A percentile compares a stretch with the other conserved stretches of the same genome.
Conservation (phyloP, 2,888 invertebrate genomes). For the Diploptera punctata region DNA sequence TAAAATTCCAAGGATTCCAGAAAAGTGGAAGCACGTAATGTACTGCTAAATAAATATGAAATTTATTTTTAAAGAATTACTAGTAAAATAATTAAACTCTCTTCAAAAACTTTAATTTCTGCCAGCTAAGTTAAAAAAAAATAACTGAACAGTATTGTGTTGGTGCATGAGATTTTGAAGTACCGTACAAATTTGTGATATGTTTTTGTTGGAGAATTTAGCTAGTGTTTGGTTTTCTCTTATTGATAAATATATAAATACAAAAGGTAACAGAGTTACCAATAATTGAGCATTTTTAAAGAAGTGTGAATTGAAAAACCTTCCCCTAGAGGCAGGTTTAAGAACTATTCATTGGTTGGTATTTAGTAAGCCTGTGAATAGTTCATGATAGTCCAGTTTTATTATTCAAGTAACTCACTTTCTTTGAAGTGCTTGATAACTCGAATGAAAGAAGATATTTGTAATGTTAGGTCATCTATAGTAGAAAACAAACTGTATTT, state of each 20-base stretch:
- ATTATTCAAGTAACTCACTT: background rate
- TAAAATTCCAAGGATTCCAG: background rate
- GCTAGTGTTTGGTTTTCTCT: slow-evolving; percentile 9
- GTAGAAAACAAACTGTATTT: background rate
- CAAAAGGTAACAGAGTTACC: background rate
- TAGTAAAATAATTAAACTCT: too few relatives aligned
- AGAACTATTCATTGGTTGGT: background rate
- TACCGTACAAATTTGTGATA: too few relatives aligned
- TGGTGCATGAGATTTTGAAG: too few relatives aligned
- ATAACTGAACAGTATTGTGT: too few relatives aligned
- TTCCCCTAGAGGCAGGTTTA: background rate
- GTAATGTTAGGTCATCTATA: background rate
- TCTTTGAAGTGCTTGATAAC: slow-evolving; percentile 1
- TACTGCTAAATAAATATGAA: too few relatives aligned
- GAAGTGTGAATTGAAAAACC: background rate
- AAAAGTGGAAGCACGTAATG: too few relatives aligned
- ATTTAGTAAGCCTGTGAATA: background rate
- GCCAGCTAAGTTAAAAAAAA: too few relatives aligned
- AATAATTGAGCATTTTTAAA: background rate
- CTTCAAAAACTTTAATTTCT: too few relatives aligned
- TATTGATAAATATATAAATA: background rate
- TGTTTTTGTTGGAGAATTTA: too few relatives aligned
- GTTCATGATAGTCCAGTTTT: background rate
- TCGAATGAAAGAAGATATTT: background rate
- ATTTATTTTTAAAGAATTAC: too few relatives aligned